phyloP scores from a whole-genome alignment of 2,113 vertebrate genomes.

The Hippopotamus amphibius region DNA sequence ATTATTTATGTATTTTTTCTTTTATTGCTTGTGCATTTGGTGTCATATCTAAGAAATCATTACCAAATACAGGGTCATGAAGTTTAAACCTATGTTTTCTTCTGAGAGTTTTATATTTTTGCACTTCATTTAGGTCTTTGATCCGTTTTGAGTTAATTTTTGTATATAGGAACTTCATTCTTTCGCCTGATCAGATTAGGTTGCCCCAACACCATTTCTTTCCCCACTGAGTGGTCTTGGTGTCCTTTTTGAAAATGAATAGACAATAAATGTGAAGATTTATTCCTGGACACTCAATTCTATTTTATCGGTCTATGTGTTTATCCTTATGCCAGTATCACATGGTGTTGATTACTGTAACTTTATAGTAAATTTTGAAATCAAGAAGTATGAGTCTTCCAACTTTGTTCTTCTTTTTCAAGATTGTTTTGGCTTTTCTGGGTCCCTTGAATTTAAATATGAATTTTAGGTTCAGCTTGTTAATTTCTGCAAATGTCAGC shows the following conservation, averaged over 20 bases:
- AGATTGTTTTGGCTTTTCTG: neutral
- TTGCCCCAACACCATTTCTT: neutral
- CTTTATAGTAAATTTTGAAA: neutral
- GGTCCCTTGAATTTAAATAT: neutral
- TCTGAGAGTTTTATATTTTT: neutral
- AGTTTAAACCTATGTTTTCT: neutral
- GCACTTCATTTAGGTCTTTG: neutral
- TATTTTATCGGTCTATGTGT: neutral
- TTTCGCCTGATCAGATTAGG: neutral
- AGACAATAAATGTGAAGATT: neutral
- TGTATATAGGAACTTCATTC: neutral
- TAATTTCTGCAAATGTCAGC: neutral
- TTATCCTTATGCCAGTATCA: neutral
- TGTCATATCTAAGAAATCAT: neutral
- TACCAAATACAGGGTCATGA: neutral
- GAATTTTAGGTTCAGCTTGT: neutral
- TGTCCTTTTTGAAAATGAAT: neutral
- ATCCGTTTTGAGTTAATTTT: neutral
- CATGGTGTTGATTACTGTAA: neutral
- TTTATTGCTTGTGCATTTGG: neutral
- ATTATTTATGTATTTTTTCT: neutral
- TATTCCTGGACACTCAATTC: neutral
- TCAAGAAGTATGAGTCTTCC: neutral
- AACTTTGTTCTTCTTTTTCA: neutral
- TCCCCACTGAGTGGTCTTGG: neutral